Conservation (phyloP, 2,113 vertebrate genomes). For the Melanerpes aurifrons region DNA sequence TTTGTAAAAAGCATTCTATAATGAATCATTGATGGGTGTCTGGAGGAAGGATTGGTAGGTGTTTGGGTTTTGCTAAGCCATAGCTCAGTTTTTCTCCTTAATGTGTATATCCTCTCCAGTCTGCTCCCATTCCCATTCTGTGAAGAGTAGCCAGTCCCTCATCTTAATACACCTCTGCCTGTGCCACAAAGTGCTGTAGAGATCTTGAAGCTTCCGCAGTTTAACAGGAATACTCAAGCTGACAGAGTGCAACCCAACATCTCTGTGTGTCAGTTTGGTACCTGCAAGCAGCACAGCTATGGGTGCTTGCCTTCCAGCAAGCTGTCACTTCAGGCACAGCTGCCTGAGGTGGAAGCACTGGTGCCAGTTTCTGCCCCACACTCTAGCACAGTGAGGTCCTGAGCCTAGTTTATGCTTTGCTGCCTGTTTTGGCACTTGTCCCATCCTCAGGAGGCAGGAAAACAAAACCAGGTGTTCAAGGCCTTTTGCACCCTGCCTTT, state of each 20-base stretch:
- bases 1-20: neutral
- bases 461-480: neutral
- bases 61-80: neutral
- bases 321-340: neutral
- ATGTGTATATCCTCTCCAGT: neutral
- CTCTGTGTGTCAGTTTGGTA: neutral
- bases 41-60: neutral
- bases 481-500: neutral
- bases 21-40: neutral
- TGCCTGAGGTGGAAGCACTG: neutral
- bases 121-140: neutral
- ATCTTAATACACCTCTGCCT: neutral
- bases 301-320: neutral
- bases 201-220: neutral
- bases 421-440: neutral
- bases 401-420: neutral
- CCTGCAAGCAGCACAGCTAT: neutral
- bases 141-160: neutral
- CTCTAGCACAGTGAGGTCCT: neutral
- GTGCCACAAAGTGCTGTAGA: neutral
- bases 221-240: neutral
- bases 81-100: neutral
- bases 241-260: neutral
- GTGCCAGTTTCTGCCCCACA: neutral
- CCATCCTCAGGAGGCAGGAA: neutral